A percentile compares a stretch with the other conserved stretches of the same genome.
Conservation (phyloP, 1,140 invertebrate species). For the Hylyphantes graminicola region DNA sequence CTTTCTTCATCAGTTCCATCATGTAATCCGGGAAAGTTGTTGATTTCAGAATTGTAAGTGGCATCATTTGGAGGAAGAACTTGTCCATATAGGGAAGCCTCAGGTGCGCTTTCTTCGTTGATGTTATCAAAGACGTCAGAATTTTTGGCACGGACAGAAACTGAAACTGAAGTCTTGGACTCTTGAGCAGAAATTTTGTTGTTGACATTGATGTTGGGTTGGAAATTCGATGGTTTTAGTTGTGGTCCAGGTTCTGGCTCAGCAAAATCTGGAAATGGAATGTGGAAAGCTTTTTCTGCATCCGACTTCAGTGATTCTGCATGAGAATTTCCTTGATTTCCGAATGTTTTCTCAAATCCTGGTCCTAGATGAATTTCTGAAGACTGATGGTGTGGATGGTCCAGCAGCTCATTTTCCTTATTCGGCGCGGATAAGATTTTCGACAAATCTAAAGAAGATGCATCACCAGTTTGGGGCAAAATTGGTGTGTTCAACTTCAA, state of each 20-base stretch:
- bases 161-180: constrained; percentile 22
- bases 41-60: constrained; percentile 50
- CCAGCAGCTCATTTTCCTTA: constrained; percentile 36
- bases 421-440: constrained; percentile 13
- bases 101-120: constrained; percentile 41
- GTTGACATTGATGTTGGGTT: constrained; percentile 25
- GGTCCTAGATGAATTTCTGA: not conserved
- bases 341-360: not conserved
- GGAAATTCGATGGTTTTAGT: constrained; percentile 45
- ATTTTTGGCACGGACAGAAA: constrained; percentile 17
- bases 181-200: constrained; percentile 38
- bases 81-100: constrained; percentile 45
- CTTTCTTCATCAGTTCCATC: constrained; percentile 54
- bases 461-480: constrained; percentile 20
- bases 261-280: constrained; percentile 55
- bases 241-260: constrained; percentile 54
- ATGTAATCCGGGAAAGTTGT: constrained; percentile 50
- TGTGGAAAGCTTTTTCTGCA: constrained; percentile 17
- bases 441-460: constrained; percentile 22
- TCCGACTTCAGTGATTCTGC: constrained; percentile 27
- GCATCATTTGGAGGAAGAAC: constrained; percentile 54
- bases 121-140: constrained; percentile 41
- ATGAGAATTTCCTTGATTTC: not conserved
- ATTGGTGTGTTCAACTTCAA: constrained; percentile 1
- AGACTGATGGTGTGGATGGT: not conserved